Base-by-base conservation (phyloP, 2,797 vertebrate species). In the Pseudochirops corinnae region DNA sequence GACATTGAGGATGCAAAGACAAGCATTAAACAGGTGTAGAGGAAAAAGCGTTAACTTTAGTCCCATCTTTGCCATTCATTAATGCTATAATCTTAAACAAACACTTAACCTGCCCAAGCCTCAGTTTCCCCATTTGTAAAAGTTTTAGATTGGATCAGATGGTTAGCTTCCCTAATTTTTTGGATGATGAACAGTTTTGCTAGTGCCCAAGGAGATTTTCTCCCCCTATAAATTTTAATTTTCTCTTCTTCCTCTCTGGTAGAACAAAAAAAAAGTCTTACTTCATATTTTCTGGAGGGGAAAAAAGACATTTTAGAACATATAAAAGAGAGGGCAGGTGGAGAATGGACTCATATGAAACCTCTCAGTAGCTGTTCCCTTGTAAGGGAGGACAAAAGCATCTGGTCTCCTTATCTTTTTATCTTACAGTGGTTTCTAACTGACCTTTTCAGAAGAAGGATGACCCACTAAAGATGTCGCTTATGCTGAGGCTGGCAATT, bases 381-480 rank as follows among this genome's bases (percentile, higher is more conserved):
- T 29, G 6, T 52, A 91, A 33, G 31, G 50, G 31, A 91, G 52
- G 50, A 29, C 90, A 55, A 91, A 53, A 91, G 31, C 90, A 91
- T 91, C 90, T 91, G 52, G 52, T 52, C 14, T 91, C 50, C 56
- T 55, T 57, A 60, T 92, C 46, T 94, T 31, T 90, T 91, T 90
- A 93, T 55, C 0, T 28, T 5, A 3, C 12, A 90, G 0, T 53
- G 29, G 74, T 92, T 50, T 91, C 55, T 7, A 90, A 18, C 9
- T 96, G 57, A 50, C 93, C 94, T 46, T 90, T 92, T 94, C 67
- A 57, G 82, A 94, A 94, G 55, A 2, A 55, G 53, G 90, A 91
- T 50, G 50, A 52, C 46, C 91, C 93, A 2, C 87, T 93, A 55
- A 50, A 52, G 58, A 33, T 58, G 52, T 94, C 31, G 33, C 14